A percentile compares a stretch with the other conserved stretches of the same genome.
Evolutionary conservation across 2,888 invertebrate genomes (phyloP).

Genomic region (Brassicogethes aeneus): DNA sequence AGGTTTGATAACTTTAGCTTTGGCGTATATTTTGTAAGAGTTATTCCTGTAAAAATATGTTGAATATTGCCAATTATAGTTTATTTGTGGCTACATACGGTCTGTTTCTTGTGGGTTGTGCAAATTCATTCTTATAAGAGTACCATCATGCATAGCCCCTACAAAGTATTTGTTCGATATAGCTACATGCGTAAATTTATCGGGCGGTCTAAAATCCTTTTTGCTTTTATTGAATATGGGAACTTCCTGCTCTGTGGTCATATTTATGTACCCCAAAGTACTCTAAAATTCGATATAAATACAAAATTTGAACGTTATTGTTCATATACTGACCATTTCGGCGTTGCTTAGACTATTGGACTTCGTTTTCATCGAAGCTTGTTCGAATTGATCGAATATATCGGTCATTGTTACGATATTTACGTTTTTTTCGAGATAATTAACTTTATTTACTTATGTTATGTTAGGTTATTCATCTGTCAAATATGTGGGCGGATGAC

Average conservation of each 20-base stretch:
- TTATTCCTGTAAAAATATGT: conserved; percentile 54
- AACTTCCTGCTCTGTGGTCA: conserved; percentile 59
- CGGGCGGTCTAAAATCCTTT: conserved; percentile 70
- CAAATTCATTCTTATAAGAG: conserved; percentile 72
- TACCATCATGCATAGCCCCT: conserved; percentile 75
- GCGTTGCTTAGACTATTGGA: conserved; percentile 36
- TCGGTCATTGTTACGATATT: conserved; percentile 55
- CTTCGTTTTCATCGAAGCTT: conserved; percentile 55
- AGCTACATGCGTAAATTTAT: conserved; percentile 69
- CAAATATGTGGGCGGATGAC: no score
- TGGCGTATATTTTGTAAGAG: conserved; percentile 55
- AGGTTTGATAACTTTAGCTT: conserved; percentile 56
- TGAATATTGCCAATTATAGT: no score
- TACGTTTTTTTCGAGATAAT: no score
- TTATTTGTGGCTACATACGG: no score
- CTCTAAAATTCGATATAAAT: conserved; percentile 25
- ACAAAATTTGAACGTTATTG: conserved; percentile 1
- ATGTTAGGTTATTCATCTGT: no score
- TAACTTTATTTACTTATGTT: no score
- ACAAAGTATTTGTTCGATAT: conserved; percentile 77
- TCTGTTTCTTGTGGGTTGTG: conserved; percentile 68
- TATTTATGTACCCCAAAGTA: conserved; percentile 47
- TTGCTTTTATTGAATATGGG: conserved; percentile 83
- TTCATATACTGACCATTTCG: conserved; percentile 40
- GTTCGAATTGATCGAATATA: conserved; percentile 77